phyloP scores from a whole-genome alignment of 2,113 vertebrate genomes.

The Ammodytes marinus region DNA sequence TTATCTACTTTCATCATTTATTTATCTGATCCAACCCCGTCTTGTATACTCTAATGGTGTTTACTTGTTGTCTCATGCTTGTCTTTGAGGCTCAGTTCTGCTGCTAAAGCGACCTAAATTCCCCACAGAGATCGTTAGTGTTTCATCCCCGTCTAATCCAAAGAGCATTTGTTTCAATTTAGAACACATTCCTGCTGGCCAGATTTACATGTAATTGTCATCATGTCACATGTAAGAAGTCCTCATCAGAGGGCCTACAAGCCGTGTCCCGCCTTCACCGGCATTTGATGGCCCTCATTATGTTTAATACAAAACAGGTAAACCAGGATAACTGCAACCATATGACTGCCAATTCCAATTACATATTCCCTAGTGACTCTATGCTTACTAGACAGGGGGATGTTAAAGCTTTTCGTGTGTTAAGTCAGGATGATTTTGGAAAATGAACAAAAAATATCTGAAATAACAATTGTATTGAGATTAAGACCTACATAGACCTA shows the following conservation, averaged over 20 bases:
- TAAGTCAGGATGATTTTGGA: not conserved
- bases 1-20: not conserved
- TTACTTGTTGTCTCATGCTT: constrained; percentile 1
- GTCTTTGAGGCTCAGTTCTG: not conserved
- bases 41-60: not conserved
- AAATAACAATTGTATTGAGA: not conserved
- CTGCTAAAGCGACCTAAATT: constrained; percentile 4
- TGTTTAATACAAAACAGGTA: constrained; percentile 55
- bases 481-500: no score
- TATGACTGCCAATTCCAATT: constrained; percentile 34
- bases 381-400: not conserved
- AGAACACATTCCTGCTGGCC: not conserved
- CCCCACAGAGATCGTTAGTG: not conserved
- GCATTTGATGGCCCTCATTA: constrained; percentile 46
- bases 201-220: constrained; percentile 51
- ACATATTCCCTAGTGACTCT: not conserved
- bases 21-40: not conserved
- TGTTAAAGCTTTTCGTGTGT: constrained; percentile 11
- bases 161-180: constrained; percentile 22
- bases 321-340: constrained; percentile 59
- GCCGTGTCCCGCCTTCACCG: constrained; percentile 29
- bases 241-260: constrained; percentile 36
- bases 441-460: not conserved
- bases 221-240: constrained; percentile 20
- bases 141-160: constrained; percentile 27